phyloP scores from a whole-genome alignment of 2,113 vertebrate genomes.

The Aix galericulata region DNA sequence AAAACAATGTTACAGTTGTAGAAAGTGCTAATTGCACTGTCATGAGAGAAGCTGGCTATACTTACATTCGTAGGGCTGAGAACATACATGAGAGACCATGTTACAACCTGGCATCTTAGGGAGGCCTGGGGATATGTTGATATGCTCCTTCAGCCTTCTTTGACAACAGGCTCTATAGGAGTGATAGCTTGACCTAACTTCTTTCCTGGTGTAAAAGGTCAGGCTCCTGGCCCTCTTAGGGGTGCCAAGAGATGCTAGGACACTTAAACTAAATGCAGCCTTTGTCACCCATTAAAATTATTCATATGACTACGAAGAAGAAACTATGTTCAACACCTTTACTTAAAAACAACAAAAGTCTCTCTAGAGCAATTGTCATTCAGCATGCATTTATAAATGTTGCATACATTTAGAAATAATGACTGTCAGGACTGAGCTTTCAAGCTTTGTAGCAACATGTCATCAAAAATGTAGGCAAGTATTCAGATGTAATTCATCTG shows the following conservation, averaged over 20 bases:
- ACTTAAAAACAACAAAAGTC: neutral
- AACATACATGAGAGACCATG: neutral
- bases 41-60: fast-evolving
- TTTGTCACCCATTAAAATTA: neutral
- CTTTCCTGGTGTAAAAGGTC: fast-evolving
- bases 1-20: neutral
- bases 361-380: neutral
- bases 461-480: neutral
- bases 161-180: neutral
- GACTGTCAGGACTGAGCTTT: neutral
- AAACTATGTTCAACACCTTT: neutral
- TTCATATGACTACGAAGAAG: neutral
- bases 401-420: neutral
- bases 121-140: neutral
- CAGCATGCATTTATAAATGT: neutral
- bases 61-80: neutral
- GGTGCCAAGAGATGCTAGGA: neutral
- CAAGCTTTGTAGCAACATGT: neutral
- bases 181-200: neutral
- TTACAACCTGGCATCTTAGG: neutral
- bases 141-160: neutral
- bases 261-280: neutral
- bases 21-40: neutral
- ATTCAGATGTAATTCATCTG: neutral
- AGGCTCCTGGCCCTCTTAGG: fast-evolving